Evolutionary conservation across 2,113 vertebrate genomes (phyloP).

Genomic region (Xiphophorus couchianus): DNA sequence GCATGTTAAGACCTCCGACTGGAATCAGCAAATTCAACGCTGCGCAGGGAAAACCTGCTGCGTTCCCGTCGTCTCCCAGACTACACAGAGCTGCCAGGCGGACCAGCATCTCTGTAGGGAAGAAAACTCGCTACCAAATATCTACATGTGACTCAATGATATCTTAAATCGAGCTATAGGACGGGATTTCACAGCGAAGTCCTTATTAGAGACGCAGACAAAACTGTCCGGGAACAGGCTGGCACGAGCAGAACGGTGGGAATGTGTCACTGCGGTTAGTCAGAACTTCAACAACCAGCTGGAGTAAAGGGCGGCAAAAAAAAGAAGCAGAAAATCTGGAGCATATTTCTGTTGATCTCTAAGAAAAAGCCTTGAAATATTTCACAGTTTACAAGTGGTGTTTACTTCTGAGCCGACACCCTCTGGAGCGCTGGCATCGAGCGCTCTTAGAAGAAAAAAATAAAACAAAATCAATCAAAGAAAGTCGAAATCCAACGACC

Average conservation of each 20-base stretch:
- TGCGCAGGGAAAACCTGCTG: slow-evolving; percentile 45
- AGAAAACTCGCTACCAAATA: slow-evolving; percentile 28
- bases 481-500: slow-evolving; percentile 19
- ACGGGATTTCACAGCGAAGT: slow-evolving; percentile 11
- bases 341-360: slow-evolving; percentile 23
- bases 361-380: slow-evolving; percentile 24
- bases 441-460: slow-evolving; percentile 18
- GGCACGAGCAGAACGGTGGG: slow-evolving; percentile 11
- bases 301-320: neutral
- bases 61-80: slow-evolving; percentile 35
- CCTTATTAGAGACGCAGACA: slow-evolving; percentile 31
- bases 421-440: slow-evolving; percentile 35
- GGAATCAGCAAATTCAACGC: slow-evolving; percentile 30
- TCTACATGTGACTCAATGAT: slow-evolving; percentile 29
- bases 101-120: slow-evolving; percentile 4
- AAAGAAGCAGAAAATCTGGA: neutral
- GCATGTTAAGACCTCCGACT: slow-evolving; percentile 27
- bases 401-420: slow-evolving; percentile 52
- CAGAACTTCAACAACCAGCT: slow-evolving; percentile 21
- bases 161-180: slow-evolving; percentile 21
- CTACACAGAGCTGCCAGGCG: slow-evolving; percentile 46
- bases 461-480: slow-evolving; percentile 23
- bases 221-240: slow-evolving; percentile 27
- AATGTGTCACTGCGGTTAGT: slow-evolving; percentile 24
- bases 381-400: slow-evolving; percentile 48